Percentiles rank a stretch among this genome's conserved stretches.
Conservation (phyloP, 2,888 invertebrate genomes). For the Drosophila mettleri region DNA sequence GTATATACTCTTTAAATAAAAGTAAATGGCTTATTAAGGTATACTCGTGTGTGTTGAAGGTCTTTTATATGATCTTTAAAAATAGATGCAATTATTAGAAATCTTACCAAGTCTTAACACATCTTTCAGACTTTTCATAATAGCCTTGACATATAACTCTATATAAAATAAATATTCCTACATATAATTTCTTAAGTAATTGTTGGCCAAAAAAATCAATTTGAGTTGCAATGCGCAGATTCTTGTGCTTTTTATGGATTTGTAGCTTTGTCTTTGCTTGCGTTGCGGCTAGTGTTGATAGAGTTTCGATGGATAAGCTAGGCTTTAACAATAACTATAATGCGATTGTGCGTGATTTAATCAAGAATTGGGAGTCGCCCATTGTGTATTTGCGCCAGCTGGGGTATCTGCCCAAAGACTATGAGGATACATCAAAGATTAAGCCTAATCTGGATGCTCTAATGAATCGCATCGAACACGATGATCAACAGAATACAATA, state of each 20-base stretch:
- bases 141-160: conserved; percentile 21
- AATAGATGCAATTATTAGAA: background rate
- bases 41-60: background rate
- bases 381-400: conserved; percentile 49
- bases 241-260: conserved; percentile 32
- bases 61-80: no score
- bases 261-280: background rate
- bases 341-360: conserved; percentile 52
- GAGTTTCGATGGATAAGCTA: conserved; percentile 29
- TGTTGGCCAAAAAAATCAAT: background rate
- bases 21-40: background rate
- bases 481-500: conserved; percentile 5
- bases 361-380: conserved; percentile 65
- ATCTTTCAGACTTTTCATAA: background rate
- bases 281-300: conserved; percentile 3
- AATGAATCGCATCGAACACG: conserved; percentile 46
- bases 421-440: conserved; percentile 56
- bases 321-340: conserved; percentile 39
- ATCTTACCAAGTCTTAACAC: background rate
- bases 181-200: background rate
- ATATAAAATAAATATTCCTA: conserved; percentile 1
- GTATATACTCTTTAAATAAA: background rate
- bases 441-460: conserved; percentile 62
- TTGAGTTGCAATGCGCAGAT: conserved; percentile 31
- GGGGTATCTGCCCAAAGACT: conserved; percentile 62